A percentile compares a stretch with the other conserved stretches of the same genome.
phyloP scores from a whole-genome alignment of 2,888 invertebrate genomes.

The Microplitis manilae region DNA sequence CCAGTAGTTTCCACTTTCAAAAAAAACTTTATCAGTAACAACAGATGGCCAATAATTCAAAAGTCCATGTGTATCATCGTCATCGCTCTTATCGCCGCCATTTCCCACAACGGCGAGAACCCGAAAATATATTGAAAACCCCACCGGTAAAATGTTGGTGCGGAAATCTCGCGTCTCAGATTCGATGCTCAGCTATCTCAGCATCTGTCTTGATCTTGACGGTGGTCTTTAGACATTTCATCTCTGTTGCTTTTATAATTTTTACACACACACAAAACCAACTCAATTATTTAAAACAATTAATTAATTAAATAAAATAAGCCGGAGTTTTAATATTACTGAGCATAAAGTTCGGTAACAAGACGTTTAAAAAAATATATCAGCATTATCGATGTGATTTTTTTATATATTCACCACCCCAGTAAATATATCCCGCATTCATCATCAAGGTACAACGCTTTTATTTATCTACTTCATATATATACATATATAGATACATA shows the following conservation, averaged over 20 bases:
- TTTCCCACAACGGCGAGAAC: background rate
- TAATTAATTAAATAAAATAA: background rate
- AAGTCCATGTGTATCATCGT: too few relatives aligned
- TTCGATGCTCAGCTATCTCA: constrained; percentile 23
- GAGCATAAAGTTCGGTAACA: background rate
- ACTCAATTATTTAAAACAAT: background rate
- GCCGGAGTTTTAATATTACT: background rate
- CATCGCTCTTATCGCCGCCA: too few relatives aligned
- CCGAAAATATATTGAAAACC: background rate
- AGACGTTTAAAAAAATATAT: background rate
- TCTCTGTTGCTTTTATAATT: constrained; percentile 14
- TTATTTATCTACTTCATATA: background rate
- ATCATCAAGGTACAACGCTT: background rate
- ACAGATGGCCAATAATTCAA: too few relatives aligned
- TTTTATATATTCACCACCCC: background rate
- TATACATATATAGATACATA: background rate
- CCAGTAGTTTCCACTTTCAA: too few relatives aligned
- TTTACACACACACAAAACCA: background rate
- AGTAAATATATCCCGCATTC: background rate
- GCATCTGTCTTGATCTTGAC: constrained; percentile 27
- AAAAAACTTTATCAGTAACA: too few relatives aligned
- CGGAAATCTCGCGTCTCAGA: background rate
- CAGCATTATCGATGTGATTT: background rate
- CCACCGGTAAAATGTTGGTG: background rate
- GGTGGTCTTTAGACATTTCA: constrained; percentile 8